Base-by-base conservation (phyloP, 2,797 vertebrate species). In the Pagetopsis macropterus region DNA sequence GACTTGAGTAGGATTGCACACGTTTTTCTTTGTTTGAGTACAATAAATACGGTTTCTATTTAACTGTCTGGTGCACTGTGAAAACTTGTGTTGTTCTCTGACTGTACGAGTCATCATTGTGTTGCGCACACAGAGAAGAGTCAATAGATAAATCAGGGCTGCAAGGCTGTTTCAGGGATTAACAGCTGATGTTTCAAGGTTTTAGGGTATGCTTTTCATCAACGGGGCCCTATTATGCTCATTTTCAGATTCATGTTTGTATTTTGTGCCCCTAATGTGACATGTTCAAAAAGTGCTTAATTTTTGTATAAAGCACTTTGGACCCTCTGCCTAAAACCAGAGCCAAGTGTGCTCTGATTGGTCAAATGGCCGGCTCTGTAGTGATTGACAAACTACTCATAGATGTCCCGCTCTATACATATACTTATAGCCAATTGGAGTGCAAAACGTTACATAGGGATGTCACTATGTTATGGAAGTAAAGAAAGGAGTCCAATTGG, bases 41-140 rank as follows among this genome's bases (percentile, higher is more conserved):
- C 51, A 73, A 80, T 71, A 75, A 66, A 33, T 6, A 21, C 11
- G 37, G 33, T 70, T 72, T 76, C 41, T 75, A 64, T 84, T 82
- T 63, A 84, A 63, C 57, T 4, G 48, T 21, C 66, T 43, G 45
- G 43, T 75, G 55, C 54, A 51, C 43, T 40, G 52, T 12, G 57
- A 66, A 46, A 57, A 40, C 43, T 31, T 19, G 9, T 50, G 41
- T 63, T 72, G 15, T 57, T 65, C 43, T 55, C 31, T 6, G 61
- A 33, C 33, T 44, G 52, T 41, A 13, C 40, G 51, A 31, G 51
- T 27, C 14, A 23, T 57, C 37, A n/a, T 50, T 82, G 72, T 55
- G 9, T 40, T 52, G 40, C 40, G 54, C 21, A 60, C 10, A 63
- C 1, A 40, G n/a, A 61, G n/a, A 8, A 15, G 23, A 69, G 70